These are phyloP conservation scores for Microcebus griseorufus DNA, from an alignment of 2,113 vertebrate species.

Conservation along the genomic window DNA sequence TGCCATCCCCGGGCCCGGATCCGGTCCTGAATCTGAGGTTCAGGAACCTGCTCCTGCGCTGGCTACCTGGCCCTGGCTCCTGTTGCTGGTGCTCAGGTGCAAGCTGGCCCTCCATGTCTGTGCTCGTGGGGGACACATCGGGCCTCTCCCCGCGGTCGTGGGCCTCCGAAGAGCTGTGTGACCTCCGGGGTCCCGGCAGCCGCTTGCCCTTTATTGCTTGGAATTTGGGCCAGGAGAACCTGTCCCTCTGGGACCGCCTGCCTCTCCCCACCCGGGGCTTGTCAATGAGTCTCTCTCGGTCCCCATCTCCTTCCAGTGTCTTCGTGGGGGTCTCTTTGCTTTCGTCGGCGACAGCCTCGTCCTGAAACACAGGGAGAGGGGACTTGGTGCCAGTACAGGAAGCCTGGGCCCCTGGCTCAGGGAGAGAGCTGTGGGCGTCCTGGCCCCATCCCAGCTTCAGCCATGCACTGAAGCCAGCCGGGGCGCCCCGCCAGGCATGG, in stretches of 20 bases:
- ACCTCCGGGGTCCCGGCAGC: conserved; percentile 81
- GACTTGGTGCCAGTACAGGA: accelerated
- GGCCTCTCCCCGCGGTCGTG: conserved; percentile 57
- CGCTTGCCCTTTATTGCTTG: conserved; percentile 81
- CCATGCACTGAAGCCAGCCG: accelerated
- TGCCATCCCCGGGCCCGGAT: accelerated
- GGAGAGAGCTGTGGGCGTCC: accelerated
- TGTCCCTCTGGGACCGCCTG: conserved; percentile 82
- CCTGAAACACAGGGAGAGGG: background rate
- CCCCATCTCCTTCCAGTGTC: conserved; percentile 76
- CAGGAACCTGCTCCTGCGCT: conserved; percentile 76
- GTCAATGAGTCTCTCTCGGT: conserved; percentile 80
- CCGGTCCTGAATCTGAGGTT: conserved; percentile 81
- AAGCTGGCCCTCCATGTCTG: conserved; percentile 81
- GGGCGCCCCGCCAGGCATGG: accelerated
- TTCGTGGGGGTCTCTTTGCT: conserved; percentile 69
- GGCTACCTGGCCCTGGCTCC: conserved; percentile 60
- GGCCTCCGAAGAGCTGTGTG: conserved; percentile 88
- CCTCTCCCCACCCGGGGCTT: conserved; percentile 75
- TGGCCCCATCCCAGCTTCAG: background rate
- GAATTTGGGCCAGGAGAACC: conserved; percentile 88
- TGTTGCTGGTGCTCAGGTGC: conserved; percentile 50
- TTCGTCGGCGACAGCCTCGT: background rate
- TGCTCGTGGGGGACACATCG: conserved; percentile 81
- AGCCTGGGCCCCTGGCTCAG: accelerated